Conservation (phyloP, 2,113 vertebrate species). For the Scomber colias region DNA sequence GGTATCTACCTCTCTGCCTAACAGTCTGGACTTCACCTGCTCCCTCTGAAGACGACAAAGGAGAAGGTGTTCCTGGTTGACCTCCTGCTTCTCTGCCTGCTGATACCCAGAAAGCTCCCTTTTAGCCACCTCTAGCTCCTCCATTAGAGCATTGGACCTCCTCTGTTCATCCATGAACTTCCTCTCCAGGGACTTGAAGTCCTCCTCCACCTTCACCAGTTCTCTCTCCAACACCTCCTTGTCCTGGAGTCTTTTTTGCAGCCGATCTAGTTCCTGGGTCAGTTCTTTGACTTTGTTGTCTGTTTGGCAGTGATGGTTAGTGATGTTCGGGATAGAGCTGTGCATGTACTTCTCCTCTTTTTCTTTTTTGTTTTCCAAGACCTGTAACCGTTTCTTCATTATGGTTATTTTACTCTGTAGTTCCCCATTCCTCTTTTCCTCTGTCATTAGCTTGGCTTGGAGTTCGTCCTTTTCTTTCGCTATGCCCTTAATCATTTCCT, state of each 20-base stretch:
- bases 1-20: constrained; percentile 91
- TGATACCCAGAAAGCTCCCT: constrained; percentile 92
- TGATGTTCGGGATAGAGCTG: constrained; percentile 75
- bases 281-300: constrained; percentile 97
- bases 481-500: constrained; percentile 89
- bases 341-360: constrained; percentile 89
- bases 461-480: constrained; percentile 93
- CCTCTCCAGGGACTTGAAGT: constrained; percentile 90
- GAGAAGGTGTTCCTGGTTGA: constrained; percentile 91
- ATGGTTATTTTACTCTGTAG: constrained; percentile 90
- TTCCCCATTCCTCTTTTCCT: constrained; percentile 91
- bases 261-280: constrained; percentile 91
- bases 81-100: constrained; percentile 92
- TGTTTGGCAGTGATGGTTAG: constrained; percentile 84
- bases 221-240: constrained; percentile 93
- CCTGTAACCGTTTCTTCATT: constrained; percentile 91
- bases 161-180: constrained; percentile 88
- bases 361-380: constrained; percentile 90
- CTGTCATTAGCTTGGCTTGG: constrained; percentile 89
- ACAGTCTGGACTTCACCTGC: constrained; percentile 92
- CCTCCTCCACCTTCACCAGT: constrained; percentile 91
- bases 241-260: constrained; percentile 91
- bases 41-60: constrained; percentile 94
- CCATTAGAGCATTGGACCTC: constrained; percentile 86
- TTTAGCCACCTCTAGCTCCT: constrained; percentile 90